These are phyloP conservation scores for Danio jaintianensis DNA, from an alignment of 2,797 vertebrate species.

Conservation along the genomic window DNA sequence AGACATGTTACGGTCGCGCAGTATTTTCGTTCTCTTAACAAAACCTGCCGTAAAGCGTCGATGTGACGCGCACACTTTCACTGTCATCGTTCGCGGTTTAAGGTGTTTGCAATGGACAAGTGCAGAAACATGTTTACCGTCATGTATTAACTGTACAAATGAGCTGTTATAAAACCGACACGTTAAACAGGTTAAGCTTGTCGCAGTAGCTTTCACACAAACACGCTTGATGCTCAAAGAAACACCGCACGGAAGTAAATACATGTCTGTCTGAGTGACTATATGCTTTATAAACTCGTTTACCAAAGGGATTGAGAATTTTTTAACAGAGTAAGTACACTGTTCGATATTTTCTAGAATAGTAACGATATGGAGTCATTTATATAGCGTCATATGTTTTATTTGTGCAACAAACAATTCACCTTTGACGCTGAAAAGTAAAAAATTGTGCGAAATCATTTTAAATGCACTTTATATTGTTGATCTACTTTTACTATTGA, in stretches of 20 bases:
- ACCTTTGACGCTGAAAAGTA: background rate
- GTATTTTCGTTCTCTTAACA: background rate
- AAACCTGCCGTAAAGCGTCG: background rate
- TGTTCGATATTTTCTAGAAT: background rate
- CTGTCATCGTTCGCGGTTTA: background rate
- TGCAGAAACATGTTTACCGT: background rate
- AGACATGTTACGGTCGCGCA: background rate
- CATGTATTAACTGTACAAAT: background rate
- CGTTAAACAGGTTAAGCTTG: constrained; percentile 7
- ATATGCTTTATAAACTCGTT: background rate
- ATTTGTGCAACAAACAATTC: background rate
- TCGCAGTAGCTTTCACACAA: background rate
- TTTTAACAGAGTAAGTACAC: constrained; percentile 8
- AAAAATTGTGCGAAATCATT: too few species aligned
- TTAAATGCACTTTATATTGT: background rate
- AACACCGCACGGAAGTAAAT: constrained; percentile 1
- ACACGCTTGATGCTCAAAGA: background rate
- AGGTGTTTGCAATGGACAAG: background rate
- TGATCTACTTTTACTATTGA: background rate
- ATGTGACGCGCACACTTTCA: background rate
- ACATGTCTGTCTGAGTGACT: too few species aligned
- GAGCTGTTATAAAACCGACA: background rate
- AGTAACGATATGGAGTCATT: background rate
- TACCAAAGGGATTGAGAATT: background rate
- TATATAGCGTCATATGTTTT: background rate